phyloP scores from a whole-genome alignment of 2,797 vertebrate species.

The Emys orbicularis region DNA sequence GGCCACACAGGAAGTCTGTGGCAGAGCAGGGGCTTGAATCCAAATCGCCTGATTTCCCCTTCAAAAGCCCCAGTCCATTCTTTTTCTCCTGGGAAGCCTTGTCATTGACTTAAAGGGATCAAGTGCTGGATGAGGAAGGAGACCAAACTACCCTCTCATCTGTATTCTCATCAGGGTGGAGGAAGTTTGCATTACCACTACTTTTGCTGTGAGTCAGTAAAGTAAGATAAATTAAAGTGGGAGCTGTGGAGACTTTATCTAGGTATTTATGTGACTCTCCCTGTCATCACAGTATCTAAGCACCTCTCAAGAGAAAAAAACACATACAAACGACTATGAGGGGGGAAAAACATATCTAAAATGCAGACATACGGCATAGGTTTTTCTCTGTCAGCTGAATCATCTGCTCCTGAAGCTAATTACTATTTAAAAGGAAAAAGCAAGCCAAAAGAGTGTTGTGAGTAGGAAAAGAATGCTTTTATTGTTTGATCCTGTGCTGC shows the following conservation, averaged over 20 bases:
- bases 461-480: background rate
- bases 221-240: background rate
- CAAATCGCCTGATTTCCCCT: background rate
- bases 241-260: background rate
- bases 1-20: background rate
- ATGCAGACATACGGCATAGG: background rate
- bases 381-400: background rate
- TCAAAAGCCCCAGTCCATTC: background rate
- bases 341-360: background rate
- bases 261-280: background rate
- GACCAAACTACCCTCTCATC: background rate
- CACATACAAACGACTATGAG: accelerated
- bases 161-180: accelerated
- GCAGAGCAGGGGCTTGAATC: background rate
- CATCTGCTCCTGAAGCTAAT: background rate
- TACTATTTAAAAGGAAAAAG: background rate
- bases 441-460: background rate
- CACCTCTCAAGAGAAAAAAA: background rate
- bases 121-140: background rate
- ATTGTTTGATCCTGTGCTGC: background rate
- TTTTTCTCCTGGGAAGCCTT: background rate
- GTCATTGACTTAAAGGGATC: background rate
- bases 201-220: background rate
- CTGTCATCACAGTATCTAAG: background rate
- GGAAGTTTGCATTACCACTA: background rate